Percentiles rank a stretch among this genome's conserved stretches.
These are phyloP conservation scores for Gallinago undulata DNA, from an alignment of 2,113 vertebrate species.

Conservation along the genomic window DNA sequence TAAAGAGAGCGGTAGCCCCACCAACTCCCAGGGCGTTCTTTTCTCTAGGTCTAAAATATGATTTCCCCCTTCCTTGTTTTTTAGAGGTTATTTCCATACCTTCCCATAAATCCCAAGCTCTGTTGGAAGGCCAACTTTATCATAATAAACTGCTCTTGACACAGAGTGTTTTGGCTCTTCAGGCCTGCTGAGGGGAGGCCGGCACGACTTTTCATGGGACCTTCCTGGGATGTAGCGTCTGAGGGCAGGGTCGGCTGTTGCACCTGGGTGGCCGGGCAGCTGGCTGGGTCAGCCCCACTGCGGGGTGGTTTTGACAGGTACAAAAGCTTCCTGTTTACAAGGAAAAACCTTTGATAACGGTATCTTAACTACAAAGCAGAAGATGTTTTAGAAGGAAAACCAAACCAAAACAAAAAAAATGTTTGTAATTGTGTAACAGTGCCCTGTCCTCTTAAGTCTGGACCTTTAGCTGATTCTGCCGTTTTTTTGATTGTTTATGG, in stretches of 20 bases:
- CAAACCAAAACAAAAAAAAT: background rate
- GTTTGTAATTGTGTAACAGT: background rate
- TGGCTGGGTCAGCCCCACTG: background rate
- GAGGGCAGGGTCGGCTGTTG: background rate
- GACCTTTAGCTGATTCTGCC: background rate
- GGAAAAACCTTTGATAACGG: background rate
- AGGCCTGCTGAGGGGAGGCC: background rate
- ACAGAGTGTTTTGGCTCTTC: background rate
- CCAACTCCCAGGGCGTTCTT: too few species aligned
- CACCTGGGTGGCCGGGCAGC: constrained; percentile 5
- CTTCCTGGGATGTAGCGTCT: background rate
- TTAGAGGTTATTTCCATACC: background rate
- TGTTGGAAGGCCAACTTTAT: background rate
- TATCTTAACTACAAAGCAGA: background rate
- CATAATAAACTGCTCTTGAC: background rate
- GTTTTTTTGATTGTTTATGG: background rate
- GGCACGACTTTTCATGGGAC: background rate
- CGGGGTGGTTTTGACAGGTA: background rate
- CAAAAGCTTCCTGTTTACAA: constrained; percentile 25
- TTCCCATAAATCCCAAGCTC: background rate
- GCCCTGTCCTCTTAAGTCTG: background rate
- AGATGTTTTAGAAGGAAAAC: background rate
- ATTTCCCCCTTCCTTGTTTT: background rate
- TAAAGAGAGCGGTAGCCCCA: too few species aligned
- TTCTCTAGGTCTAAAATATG: too few species aligned